phyloP scores from a whole-genome alignment of 92 coral and sea anemone species.

The Zoanthus gigantus region DNA sequence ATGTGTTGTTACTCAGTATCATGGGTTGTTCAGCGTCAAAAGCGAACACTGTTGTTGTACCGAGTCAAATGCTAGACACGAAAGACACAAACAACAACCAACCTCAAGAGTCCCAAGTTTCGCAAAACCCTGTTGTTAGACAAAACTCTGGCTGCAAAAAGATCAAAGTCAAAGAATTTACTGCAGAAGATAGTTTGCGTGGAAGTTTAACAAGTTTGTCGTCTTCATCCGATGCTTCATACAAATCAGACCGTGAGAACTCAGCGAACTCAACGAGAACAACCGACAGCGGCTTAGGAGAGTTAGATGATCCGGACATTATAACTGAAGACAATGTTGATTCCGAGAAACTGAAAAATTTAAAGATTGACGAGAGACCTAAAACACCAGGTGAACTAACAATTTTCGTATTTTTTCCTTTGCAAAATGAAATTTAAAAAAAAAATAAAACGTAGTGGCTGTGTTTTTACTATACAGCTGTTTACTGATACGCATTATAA shows the following conservation, averaged over 20 bases:
- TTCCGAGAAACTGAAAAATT: slow-evolving; percentile 58
- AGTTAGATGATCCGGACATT: slow-evolving; percentile 78
- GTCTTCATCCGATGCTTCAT: slow-evolving; percentile 67
- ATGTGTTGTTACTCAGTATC: not conserved
- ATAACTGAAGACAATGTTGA: slow-evolving; percentile 76
- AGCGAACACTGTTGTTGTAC: slow-evolving; percentile 66
- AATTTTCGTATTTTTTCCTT: not conserved
- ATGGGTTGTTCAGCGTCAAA: slow-evolving; percentile 92
- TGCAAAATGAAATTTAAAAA: not conserved
- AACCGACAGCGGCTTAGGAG: slow-evolving; percentile 95
- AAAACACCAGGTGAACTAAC: slow-evolving; percentile 84
- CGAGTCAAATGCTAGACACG: slow-evolving; percentile 68
- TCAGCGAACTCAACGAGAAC: slow-evolving; percentile 97
- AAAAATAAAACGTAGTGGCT: no score
- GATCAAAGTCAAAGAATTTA: slow-evolving; percentile 55
- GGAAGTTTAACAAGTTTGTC: slow-evolving; percentile 79
- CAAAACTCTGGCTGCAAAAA: slow-evolving; percentile 32
- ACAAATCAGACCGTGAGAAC: slow-evolving; percentile 80
- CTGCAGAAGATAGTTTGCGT: slow-evolving; percentile 76
- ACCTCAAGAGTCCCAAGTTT: not conserved
- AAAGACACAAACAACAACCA: slow-evolving; percentile 47
- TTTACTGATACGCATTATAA: not conserved
- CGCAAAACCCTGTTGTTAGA: slow-evolving; percentile 13
- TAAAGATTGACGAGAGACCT: slow-evolving; percentile 76
- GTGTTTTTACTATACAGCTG: not conserved